Percentiles rank a stretch among this genome's conserved stretches.
Evolutionary conservation across 2,888 invertebrate genomes (phyloP).

Genomic region (Nephrotoma guestfalica): DNA sequence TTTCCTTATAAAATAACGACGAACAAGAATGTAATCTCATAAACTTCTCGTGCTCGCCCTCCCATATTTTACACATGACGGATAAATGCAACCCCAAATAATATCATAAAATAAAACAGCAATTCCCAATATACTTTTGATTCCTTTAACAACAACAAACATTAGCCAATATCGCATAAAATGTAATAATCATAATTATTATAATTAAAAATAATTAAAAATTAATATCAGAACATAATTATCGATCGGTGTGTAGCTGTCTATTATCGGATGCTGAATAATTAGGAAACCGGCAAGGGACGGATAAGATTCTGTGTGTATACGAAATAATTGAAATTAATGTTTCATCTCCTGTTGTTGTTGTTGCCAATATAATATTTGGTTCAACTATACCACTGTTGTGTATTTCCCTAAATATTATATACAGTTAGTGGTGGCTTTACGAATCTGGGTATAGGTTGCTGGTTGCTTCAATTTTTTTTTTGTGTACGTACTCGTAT

Average conservation of each 20-base stretch:
- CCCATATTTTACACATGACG: no score
- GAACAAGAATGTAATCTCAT: no score
- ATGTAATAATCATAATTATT: neutral
- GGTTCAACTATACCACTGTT: neutral
- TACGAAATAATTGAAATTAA: neutral
- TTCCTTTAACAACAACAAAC: neutral
- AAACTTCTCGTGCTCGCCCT: no score
- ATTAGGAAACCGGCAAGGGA: neutral
- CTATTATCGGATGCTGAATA: neutral
- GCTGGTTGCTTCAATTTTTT: neutral
- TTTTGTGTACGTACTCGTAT: neutral
- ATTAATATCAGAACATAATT: neutral
- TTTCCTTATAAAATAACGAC: no score
- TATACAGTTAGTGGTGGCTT: neutral
- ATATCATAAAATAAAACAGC: neutral
- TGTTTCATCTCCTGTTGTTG: neutral
- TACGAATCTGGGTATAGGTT: neutral
- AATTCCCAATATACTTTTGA: neutral
- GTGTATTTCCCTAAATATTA: neutral
- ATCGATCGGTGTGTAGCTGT: neutral
- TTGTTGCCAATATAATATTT: neutral
- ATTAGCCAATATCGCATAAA: neutral
- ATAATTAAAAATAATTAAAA: neutral
- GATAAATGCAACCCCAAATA: neutral
- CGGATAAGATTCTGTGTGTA: neutral